Conservation (phyloP, 92 coral and sea anemone genomes). For the Meandrina meandrites region DNA sequence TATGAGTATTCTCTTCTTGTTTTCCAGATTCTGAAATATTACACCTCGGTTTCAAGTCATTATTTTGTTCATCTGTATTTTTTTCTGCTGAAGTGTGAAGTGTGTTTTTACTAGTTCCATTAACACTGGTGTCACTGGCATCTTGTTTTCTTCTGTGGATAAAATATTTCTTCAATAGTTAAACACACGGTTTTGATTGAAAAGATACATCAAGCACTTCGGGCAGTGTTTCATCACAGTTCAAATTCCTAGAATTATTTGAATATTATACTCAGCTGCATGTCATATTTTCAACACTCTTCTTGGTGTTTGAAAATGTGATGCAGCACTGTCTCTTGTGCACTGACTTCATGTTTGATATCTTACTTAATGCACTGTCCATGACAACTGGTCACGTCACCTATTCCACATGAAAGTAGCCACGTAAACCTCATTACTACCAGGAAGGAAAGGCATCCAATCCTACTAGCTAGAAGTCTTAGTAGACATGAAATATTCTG, state of each 20-base stretch:
- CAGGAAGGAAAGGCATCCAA: not conserved
- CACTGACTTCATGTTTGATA: too few species aligned
- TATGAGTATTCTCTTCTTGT: not conserved
- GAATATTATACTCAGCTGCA: too few species aligned
- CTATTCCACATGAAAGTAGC: not conserved
- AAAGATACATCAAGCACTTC: too few species aligned
- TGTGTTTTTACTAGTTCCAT: not conserved
- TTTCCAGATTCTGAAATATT: not conserved
- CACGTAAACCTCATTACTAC: not conserved
- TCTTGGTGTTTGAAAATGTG: too few species aligned
- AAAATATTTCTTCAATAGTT: not conserved
- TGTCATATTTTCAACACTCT: too few species aligned
- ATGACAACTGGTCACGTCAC: not conserved
- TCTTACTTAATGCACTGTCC: not conserved
- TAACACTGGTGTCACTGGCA: not conserved
- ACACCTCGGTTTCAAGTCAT: not conserved
- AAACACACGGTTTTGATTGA: not conserved
- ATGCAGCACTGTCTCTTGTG: too few species aligned
- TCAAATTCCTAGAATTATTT: too few species aligned
- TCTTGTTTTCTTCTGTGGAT: slow-evolving; percentile 8
- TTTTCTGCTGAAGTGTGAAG: not conserved
- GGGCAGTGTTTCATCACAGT: too few species aligned
- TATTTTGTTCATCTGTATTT: not conserved
- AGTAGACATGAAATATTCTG: too few species aligned
- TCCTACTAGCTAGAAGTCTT: too few species aligned